phyloP scores from a whole-genome alignment of 2,113 vertebrate genomes.

The Mola mola region DNA sequence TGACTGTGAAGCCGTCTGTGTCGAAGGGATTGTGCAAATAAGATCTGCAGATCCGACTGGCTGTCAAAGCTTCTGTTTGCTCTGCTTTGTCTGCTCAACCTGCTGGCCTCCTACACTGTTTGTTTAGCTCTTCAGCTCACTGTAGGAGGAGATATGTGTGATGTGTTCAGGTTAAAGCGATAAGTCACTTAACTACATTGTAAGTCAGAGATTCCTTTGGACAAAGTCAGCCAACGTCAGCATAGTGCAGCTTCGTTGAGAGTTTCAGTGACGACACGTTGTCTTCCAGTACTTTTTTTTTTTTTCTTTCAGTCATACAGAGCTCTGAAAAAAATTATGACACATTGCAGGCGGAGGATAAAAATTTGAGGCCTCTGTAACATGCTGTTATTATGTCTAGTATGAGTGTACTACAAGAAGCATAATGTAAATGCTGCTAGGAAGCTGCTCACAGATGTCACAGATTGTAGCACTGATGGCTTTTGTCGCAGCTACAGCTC shows the following conservation, averaged over 20 bases:
- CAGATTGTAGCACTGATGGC: slow-evolving; percentile 11
- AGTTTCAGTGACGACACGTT: neutral
- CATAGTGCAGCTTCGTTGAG: neutral
- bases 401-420: slow-evolving; percentile 12
- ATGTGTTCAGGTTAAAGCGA: slow-evolving; percentile 41
- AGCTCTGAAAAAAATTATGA: neutral
- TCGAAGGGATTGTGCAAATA: slow-evolving; percentile 51
- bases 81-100: slow-evolving; percentile 62
- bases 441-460: slow-evolving; percentile 28
- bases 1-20: slow-evolving; percentile 43
- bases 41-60: slow-evolving; percentile 32
- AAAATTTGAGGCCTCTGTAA: slow-evolving; percentile 25
- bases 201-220: slow-evolving; percentile 30
- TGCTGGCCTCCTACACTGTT: slow-evolving; percentile 62
- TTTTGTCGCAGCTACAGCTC: slow-evolving; percentile 3
- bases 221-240: slow-evolving; percentile 13
- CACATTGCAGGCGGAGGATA: slow-evolving; percentile 10
- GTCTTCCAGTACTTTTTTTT: neutral
- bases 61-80: slow-evolving; percentile 63
- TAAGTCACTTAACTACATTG: slow-evolving; percentile 39
- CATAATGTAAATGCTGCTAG: slow-evolving; percentile 24
- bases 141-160: slow-evolving; percentile 52
- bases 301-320: too few species aligned
- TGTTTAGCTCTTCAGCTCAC: slow-evolving; percentile 47
- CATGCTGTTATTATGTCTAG: slow-evolving; percentile 32